phyloP scores from a whole-genome alignment of 2,113 vertebrate genomes.

The Ptychochromis oligacanthus region DNA sequence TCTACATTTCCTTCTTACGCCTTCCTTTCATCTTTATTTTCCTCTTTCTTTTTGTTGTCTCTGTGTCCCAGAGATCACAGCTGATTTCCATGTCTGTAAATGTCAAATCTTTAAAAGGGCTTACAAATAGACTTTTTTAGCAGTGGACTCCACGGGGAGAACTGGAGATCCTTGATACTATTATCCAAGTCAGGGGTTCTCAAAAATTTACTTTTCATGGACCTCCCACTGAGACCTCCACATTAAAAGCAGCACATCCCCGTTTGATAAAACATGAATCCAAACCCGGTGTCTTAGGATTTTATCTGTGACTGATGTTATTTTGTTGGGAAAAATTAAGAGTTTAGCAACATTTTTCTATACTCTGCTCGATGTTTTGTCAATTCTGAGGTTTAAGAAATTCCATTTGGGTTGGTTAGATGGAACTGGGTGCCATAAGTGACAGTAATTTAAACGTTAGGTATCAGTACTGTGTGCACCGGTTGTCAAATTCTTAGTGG shows the following conservation, averaged over 20 bases:
- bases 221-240: not conserved
- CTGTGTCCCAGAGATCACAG: constrained; percentile 16
- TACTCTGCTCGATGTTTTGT: not conserved
- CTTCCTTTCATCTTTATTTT: not conserved
- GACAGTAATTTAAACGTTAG: too few species aligned
- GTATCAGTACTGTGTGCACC: too few species aligned
- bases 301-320: not conserved
- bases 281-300: not conserved
- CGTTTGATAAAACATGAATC: not conserved
- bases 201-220: constrained; percentile 22
- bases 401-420: too few species aligned
- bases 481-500: too few species aligned
- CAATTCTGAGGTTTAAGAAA: not conserved
- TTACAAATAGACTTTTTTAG: constrained; percentile 45
- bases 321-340: not conserved
- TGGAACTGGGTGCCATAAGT: too few species aligned
- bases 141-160: constrained; percentile 27
- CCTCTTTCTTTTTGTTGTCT: not conserved
- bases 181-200: constrained; percentile 36
- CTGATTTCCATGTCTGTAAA: constrained; percentile 70
- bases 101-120: constrained; percentile 70
- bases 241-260: not conserved
- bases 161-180: constrained; percentile 22
- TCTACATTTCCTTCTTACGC: not conserved
- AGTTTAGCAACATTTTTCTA: not conserved